These are phyloP conservation scores for Pristiophorus japonicus DNA, from an alignment of 2,113 vertebrate genomes.

Conservation along the genomic window DNA sequence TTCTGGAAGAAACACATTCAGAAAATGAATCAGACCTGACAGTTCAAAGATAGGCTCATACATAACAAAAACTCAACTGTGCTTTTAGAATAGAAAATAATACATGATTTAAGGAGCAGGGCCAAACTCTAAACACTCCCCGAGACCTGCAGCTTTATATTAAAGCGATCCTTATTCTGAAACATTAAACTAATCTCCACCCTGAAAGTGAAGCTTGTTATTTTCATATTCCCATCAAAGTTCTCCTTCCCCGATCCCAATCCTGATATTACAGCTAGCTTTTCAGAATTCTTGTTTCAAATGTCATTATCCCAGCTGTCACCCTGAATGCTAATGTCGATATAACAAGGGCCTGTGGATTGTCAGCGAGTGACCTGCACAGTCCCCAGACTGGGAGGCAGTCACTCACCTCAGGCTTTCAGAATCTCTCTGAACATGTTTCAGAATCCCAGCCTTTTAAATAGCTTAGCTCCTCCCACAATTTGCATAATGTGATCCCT, in stretches of 20 bases:
- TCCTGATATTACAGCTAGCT: not conserved
- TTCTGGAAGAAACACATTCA: conserved; percentile 26
- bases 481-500: too few species aligned
- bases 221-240: not conserved
- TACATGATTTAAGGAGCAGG: not conserved
- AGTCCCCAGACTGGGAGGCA: not conserved
- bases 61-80: not conserved
- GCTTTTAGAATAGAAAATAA: not conserved
- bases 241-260: not conserved
- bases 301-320: not conserved
- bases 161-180: not conserved
- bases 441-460: conserved; percentile 29
- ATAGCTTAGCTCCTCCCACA: not conserved
- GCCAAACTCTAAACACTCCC: not conserved
- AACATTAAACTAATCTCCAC: not conserved
- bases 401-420: conserved; percentile 32
- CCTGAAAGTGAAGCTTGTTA: not conserved
- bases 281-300: not conserved
- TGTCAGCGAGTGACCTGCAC: not conserved
- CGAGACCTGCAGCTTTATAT: not conserved
- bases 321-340: not conserved
- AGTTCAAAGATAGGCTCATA: not conserved
- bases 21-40: not conserved
- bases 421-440: conserved; percentile 16
- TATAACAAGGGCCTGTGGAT: not conserved